Percentiles rank a stretch among this genome's conserved stretches.
These are phyloP conservation scores for Drosophila anceps DNA, from an alignment of 2,888 invertebrate genomes.

Conservation along the genomic window DNA sequence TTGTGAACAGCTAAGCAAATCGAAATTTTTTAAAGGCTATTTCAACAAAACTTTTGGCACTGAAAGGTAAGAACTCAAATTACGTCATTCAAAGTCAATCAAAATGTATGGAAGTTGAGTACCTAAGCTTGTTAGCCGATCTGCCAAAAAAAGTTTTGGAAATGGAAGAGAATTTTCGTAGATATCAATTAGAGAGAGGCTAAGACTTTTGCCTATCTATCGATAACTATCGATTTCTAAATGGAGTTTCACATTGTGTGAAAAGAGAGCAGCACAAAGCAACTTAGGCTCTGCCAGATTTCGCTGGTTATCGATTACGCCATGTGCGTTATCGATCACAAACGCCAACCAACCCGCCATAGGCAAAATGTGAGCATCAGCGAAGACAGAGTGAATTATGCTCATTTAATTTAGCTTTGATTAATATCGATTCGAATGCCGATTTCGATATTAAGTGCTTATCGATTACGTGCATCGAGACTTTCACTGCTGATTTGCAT, in stretches of 20 bases:
- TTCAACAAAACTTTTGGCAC: not conserved
- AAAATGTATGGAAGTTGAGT: not conserved
- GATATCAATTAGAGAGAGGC: not conserved
- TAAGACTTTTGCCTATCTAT: not conserved
- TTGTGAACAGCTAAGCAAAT: not conserved
- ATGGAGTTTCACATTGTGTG: not conserved
- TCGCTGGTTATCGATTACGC: not conserved
- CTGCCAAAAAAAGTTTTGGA: not conserved
- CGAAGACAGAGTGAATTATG: not conserved
- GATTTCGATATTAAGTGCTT: slow-evolving; percentile 39
- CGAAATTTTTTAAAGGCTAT: slow-evolving; percentile 3
- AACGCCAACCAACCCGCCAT: not conserved
- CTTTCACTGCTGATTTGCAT: slow-evolving; percentile 30
- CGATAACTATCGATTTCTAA: not conserved
- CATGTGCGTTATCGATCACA: not conserved
- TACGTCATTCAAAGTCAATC: slow-evolving; percentile 13
- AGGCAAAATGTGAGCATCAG: not conserved
- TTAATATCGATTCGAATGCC: slow-evolving; percentile 5
- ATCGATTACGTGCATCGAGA: slow-evolving; percentile 30
- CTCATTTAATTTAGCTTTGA: slow-evolving; percentile 2
- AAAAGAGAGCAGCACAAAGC: not conserved
- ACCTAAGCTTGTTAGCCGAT: not conserved
- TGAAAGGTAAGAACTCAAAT: slow-evolving; percentile 4
- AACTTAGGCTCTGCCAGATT: not conserved
- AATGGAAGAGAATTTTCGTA: not conserved